phyloP scores from a whole-genome alignment of 64 coral and sea anemone species.

The Pocillopora damicornis region DNA sequence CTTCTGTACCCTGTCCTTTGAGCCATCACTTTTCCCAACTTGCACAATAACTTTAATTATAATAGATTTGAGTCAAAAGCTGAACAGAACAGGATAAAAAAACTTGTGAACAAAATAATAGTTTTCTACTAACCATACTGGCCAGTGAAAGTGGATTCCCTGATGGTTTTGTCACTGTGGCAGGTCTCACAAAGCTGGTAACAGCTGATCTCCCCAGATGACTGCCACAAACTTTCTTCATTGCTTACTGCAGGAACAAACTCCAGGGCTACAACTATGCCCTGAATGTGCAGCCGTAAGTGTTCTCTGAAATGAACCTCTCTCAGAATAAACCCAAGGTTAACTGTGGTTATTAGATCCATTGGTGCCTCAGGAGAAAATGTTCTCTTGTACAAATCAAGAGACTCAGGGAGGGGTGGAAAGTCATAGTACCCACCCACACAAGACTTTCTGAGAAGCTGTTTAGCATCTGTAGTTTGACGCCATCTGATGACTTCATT shows the following conservation, averaged over 20 bases:
- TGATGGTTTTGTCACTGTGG: neutral
- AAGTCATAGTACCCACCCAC: conserved; percentile 47
- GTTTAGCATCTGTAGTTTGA: conserved; percentile 53
- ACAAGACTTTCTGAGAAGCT: conserved; percentile 32
- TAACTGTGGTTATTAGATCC: conserved; percentile 59
- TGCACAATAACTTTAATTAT: too few relatives aligned
- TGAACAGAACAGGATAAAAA: neutral
- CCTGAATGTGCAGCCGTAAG: conserved; percentile 47
- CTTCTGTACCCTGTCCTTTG: too few relatives aligned
- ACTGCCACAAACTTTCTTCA: neutral
- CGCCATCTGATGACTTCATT: conserved; percentile 37
- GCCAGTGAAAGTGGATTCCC: neutral
- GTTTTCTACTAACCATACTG: neutral
- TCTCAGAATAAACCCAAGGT: conserved; percentile 37
- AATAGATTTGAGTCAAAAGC: neutral
- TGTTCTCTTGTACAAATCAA: conserved; percentile 29
- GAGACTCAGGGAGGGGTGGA: conserved; percentile 40
- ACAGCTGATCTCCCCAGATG: neutral
- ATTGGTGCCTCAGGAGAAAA: conserved; percentile 40
- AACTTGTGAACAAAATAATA: neutral
- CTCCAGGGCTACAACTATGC: conserved; percentile 61
- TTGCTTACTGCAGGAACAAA: conserved; percentile 33
- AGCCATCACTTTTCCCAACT: too few relatives aligned
- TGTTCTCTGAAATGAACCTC: conserved; percentile 53
- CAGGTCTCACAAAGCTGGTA: conserved; percentile 24